These are phyloP conservation scores for Raja brachyura DNA, from an alignment of 2,113 vertebrate genomes.

Conservation along the genomic window DNA sequence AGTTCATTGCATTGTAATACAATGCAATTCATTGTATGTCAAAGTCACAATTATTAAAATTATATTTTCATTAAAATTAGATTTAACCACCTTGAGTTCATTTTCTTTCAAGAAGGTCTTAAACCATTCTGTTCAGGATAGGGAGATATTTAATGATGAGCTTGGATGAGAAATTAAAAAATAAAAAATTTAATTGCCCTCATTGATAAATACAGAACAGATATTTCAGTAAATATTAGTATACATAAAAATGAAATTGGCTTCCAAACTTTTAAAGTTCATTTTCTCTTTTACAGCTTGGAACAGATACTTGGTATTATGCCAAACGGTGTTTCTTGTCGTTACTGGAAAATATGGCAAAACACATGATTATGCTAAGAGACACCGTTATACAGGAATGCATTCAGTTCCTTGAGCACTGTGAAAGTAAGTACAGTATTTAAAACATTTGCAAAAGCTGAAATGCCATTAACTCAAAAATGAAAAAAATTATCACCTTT, in stretches of 20 bases:
- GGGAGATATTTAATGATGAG: not conserved
- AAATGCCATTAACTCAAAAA: not conserved
- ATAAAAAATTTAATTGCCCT: not conserved
- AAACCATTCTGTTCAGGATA: too few species aligned
- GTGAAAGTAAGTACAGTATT: conserved; percentile 65
- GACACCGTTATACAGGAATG: conserved; percentile 79
- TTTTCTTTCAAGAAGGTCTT: not conserved
- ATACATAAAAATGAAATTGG: not conserved
- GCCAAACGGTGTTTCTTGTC: conserved; percentile 92
- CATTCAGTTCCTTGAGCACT: conserved; percentile 85
- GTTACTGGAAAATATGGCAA: conserved; percentile 92
- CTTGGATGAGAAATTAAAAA: not conserved
- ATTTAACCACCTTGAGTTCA: not conserved
- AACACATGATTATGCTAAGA: conserved; percentile 78
- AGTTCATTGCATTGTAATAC: too few species aligned
- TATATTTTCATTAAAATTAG: not conserved
- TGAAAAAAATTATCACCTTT: not conserved
- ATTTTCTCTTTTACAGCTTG: conserved; percentile 53
- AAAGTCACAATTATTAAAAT: not conserved
- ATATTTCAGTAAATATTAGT: not conserved
- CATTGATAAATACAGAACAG: not conserved
- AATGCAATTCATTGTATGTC: not conserved
- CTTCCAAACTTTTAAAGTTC: not conserved
- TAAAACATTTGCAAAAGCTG: not conserved
- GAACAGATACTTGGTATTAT: conserved; percentile 94